Evolutionary conservation across 1,140 invertebrate genomes (phyloP), one percentile per base, ranked within the genome.

Genomic region (Ceratina japonica): DNA sequence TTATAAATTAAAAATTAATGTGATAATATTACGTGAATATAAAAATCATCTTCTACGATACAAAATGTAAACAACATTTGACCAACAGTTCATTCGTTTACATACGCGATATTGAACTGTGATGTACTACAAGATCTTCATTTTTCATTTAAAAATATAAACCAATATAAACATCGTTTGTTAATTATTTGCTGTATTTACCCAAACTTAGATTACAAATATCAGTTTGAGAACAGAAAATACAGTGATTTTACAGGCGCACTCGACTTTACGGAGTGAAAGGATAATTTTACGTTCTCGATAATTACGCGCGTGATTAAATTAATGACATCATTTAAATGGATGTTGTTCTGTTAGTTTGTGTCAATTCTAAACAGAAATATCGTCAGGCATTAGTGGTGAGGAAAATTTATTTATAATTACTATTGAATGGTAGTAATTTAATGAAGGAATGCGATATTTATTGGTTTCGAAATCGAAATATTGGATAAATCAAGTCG

Each of bases 1-100:
- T 62, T 63, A 85, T 74, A 85, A 82, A 82, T 70, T 63, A 64
- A 80, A 72, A 82, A 73, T 79, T 85, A 80, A 81, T 85, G 74
- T 85, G 69, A 83, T 68, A 62, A 54, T 59, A 51, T 13, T 56
- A 51, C 12, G 22, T 82, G 79, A 27, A 71, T 71, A 51, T 75
- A 37, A 64, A 77, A 24, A 54, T 49, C 63, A 51, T 81, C 44
- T 72, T 82, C 13, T 80, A 75, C 59, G 75, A 74, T 79, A 18
- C 5, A 74, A 76, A 70, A 52, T 80, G 77, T 79, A 59, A 59
- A 65, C 58, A 56, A 68, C 31, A 69, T 37, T 71, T 70, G 22
- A 31, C 20, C 31, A 13, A 71, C 27, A 62, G 62, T 56, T 71
- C 27, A 51, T 72, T 72, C 27, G 18, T 72, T 63, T 54, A 44